phyloP scores from a whole-genome alignment of 2,113 vertebrate genomes.

The Paradoxurus hermaphroditus region DNA sequence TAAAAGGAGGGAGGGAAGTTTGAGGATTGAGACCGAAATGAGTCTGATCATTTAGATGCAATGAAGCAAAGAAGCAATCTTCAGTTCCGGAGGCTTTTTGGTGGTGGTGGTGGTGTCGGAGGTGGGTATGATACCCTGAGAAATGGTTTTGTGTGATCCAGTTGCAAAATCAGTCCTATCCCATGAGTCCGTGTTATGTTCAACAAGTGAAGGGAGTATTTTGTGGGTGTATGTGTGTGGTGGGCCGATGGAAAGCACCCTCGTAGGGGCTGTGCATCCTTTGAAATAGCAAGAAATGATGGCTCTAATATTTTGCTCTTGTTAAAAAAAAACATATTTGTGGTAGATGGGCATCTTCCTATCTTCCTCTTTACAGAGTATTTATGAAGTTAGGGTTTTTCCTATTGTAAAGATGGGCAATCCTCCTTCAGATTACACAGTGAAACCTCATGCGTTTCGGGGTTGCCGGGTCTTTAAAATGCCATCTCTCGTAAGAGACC shows the following conservation, averaged over 20 bases:
- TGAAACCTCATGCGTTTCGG: background rate
- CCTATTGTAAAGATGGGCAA: background rate
- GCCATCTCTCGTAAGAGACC: background rate
- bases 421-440: conserved; percentile 6
- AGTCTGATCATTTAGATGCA: conserved; percentile 73
- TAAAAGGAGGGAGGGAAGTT: conserved; percentile 55
- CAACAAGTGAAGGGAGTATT: background rate
- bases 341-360: background rate
- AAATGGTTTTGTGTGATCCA: conserved; percentile 1
- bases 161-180: background rate
- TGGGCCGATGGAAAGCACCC: background rate
- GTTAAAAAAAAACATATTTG: background rate
- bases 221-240: background rate
- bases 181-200: background rate
- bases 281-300: background rate
- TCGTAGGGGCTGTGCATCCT: background rate
- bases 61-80: conserved; percentile 72
- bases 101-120: background rate
- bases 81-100: conserved; percentile 57
- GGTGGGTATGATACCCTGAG: conserved; percentile 10
- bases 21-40: conserved; percentile 65
- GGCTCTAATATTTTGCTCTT: background rate
- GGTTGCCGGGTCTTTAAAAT: background rate
- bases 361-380: background rate
- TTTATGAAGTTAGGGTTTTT: conserved; percentile 1